These are phyloP conservation scores for Philopedon plagiatum DNA, from an alignment of 2,888 invertebrate genomes.

Conservation along the genomic window DNA sequence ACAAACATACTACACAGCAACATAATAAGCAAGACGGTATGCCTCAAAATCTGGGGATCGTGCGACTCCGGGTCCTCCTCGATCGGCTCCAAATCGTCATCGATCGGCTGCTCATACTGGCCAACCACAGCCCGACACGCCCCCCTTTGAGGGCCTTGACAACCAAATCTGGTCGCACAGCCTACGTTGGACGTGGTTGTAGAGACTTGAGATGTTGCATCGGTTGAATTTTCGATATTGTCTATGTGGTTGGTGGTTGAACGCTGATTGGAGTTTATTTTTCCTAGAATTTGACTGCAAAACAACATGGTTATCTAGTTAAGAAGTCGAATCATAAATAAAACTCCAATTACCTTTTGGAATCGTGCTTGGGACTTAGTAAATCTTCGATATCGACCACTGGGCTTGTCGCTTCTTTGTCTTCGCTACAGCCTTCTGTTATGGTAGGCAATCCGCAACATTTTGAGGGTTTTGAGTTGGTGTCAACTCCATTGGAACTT, in stretches of 20 bases:
- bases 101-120: conserved; percentile 71
- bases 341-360: conserved; percentile 13
- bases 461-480: conserved; percentile 49
- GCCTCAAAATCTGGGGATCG: conserved; percentile 82
- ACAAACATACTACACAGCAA: conserved; percentile 91
- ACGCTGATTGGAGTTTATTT: neutral
- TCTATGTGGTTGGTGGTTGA: neutral
- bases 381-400: conserved; percentile 79
- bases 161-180: conserved; percentile 72
- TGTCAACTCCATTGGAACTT: conserved; percentile 52
- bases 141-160: conserved; percentile 69
- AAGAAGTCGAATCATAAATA: no score
- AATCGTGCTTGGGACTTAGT: conserved; percentile 48
- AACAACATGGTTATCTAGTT: no score
- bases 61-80: conserved; percentile 72
- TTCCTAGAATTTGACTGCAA: conserved; percentile 37
- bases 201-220: neutral
- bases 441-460: conserved; percentile 65
- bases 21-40: conserved; percentile 85
- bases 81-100: conserved; percentile 70
- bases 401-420: conserved; percentile 60
- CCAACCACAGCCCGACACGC: conserved; percentile 71
- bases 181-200: neutral
- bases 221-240: neutral
- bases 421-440: conserved; percentile 70